Conservation (phyloP, 1,140 invertebrate species). For the Caenorhabditis latens region DNA sequence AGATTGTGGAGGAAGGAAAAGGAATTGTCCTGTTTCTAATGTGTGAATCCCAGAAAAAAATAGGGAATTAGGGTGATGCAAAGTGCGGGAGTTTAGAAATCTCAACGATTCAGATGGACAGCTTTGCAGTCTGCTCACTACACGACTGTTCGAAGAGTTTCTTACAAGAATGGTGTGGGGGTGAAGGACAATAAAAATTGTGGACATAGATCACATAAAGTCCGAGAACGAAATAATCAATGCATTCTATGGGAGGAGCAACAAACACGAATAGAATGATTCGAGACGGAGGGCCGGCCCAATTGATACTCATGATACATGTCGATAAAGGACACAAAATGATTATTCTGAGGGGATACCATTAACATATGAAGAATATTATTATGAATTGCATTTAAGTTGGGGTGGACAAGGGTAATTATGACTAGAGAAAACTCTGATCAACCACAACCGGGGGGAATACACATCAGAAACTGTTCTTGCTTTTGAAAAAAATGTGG, state of each 20-base stretch:
- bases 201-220: not conserved
- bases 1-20: not conserved
- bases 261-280: slow-evolving; percentile 50
- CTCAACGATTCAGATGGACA: slow-evolving; percentile 49
- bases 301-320: slow-evolving; percentile 40
- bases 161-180: not conserved
- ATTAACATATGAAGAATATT: slow-evolving; percentile 51
- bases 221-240: slow-evolving; percentile 24
- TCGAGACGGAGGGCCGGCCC: slow-evolving; percentile 15
- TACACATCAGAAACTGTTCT: slow-evolving; percentile 42
- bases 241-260: slow-evolving; percentile 6
- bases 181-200: not conserved
- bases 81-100: not conserved
- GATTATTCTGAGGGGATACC: slow-evolving; percentile 17
- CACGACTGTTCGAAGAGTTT: slow-evolving; percentile 36
- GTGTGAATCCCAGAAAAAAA: slow-evolving; percentile 43
- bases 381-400: slow-evolving; percentile 1
- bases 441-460: slow-evolving; percentile 24
- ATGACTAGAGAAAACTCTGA: slow-evolving; percentile 7
- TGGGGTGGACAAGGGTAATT: slow-evolving; percentile 3
- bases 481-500: not conserved
- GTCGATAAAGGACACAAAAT: slow-evolving; percentile 21
- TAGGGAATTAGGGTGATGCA: not conserved
- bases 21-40: slow-evolving; percentile 49
- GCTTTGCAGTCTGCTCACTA: slow-evolving; percentile 50